These are phyloP conservation scores for Corydoras sp. DNA, from an alignment of 2,113 vertebrate species.

Conservation along the genomic window DNA sequence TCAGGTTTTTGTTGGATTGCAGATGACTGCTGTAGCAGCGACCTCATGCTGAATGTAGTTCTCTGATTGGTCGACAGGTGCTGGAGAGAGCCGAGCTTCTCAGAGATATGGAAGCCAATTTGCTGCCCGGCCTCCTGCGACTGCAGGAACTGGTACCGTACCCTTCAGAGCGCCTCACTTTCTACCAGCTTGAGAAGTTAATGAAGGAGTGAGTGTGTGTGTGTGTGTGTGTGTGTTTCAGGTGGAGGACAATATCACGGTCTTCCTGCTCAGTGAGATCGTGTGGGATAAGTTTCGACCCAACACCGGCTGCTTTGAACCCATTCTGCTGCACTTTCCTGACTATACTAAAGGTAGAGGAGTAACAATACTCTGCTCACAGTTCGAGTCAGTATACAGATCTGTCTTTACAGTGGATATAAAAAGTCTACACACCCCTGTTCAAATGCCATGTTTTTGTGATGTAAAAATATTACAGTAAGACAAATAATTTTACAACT, in stretches of 20 bases:
- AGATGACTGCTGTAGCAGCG: no score
- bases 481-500: no score
- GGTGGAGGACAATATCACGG: conserved; percentile 84
- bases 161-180: not conserved
- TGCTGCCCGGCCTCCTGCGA: conserved; percentile 87
- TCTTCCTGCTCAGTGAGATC: conserved; percentile 89
- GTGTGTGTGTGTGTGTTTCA: conserved; percentile 45
- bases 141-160: conserved; percentile 84
- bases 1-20: no score
- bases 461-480: no score
- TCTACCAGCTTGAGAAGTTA: not conserved
- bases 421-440: no score
- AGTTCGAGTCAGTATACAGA: no score
- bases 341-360: conserved; percentile 99
- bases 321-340: conserved; percentile 84
- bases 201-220: not conserved
- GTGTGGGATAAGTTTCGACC: conserved; percentile 92
- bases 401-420: not conserved
- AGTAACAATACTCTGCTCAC: conserved; percentile 18
- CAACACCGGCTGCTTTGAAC: conserved; percentile 84
- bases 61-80: conserved; percentile 80
- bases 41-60: no score
- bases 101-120: conserved; percentile 82
- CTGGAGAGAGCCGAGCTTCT: conserved; percentile 88
- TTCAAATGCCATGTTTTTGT: no score